Conservation (phyloP, 2,113 vertebrate genomes). For the Gobius niger region DNA sequence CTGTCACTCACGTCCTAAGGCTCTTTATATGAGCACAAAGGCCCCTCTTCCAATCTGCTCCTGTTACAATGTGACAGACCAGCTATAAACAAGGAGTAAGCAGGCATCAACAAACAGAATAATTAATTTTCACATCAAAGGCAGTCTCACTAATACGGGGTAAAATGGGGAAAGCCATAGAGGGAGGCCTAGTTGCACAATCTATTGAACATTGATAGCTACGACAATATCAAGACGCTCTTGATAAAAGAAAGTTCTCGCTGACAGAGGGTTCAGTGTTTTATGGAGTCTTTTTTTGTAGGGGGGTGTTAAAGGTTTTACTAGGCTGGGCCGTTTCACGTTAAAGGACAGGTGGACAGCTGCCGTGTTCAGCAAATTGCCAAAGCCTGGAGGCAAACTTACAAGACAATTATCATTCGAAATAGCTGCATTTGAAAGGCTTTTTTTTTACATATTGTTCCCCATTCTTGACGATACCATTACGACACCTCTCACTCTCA, state of each 20-base stretch:
- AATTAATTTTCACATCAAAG: constrained; percentile 44
- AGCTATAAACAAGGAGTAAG: background rate
- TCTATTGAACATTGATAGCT: background rate
- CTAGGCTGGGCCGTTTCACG: no score
- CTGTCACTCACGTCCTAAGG: constrained; percentile 36
- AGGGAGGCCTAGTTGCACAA: constrained; percentile 12
- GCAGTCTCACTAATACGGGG: constrained; percentile 33
- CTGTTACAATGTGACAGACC: constrained; percentile 8
- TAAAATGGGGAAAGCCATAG: constrained; percentile 43
- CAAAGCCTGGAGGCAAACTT: no score
- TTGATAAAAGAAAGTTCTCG: no score
- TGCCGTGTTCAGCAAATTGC: no score
- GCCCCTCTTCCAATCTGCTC: background rate
- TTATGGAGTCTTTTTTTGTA: no score
- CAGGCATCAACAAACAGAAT: constrained; percentile 36
- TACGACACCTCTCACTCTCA: background rate
- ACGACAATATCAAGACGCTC: background rate
- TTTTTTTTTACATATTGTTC: no score
- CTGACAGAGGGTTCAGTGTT: no score
- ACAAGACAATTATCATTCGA: no score
- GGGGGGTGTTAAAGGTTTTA: no score
- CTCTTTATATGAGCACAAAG: constrained; percentile 21
- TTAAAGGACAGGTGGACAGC: no score
- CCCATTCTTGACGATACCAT: no score
- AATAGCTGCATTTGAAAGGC: no score